Base-by-base conservation (phyloP, 2,888 invertebrate genomes). In the Embidobia sp. region DNA sequence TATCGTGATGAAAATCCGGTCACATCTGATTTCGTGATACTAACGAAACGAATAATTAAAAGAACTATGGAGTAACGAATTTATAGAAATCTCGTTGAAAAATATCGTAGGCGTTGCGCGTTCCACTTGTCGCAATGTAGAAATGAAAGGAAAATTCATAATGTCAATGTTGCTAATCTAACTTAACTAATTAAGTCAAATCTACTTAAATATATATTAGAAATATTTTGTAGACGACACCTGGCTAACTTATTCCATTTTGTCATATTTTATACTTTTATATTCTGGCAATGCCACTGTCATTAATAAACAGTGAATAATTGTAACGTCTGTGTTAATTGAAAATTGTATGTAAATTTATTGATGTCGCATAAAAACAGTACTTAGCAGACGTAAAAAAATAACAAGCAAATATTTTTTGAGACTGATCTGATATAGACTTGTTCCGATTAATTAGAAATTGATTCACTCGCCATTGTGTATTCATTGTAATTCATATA, bases 191-290 rank as follows among this genome's bases (percentile, higher is more conserved):
- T 51, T 49, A 46, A 46, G 44, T 44, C 22, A 31, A 18, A 31
- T 44, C 40, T 29, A 55, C 18, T 37, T 7, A 37, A 40, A n/a
- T n/a, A 63, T 22, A 19, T 31, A 31, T 22, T 29, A 19, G 59
- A 18, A 42, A 59, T 44, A 70, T 48, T 55, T 31, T 27, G 55
- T 59, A 51, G 63, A 55, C 63, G 73, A 72, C 75, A 72, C 77
- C 76, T 79, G 74, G 72, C 63, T 74, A 79, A 75, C 44, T 70
- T 72, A 61, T 75, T 64, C 77, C 76, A 80, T n/a, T 44, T 82
- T 77, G 78, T 79, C 82, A 86, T 83, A 87, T 88, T 89, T 89
- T 88, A 86, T 89, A 89, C 87, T 89, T 89, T 89, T 89, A 89
- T 88, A 88, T 85, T 80, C 84, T 81, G 83, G 84, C 84, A 84